phyloP scores from a whole-genome alignment of 2,888 invertebrate species.

The Drosophila recens region DNA sequence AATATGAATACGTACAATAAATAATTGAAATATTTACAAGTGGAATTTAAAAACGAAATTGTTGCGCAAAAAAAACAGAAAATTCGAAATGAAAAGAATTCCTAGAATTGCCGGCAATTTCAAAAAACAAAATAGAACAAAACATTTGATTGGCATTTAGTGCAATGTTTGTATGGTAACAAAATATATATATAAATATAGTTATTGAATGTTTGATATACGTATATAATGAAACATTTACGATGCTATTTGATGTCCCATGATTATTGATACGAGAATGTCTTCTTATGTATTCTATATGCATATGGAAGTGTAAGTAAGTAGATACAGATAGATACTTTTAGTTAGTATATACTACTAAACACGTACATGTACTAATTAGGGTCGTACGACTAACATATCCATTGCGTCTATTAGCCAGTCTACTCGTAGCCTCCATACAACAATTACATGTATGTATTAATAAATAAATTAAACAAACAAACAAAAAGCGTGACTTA shows the following conservation, averaged over 20 bases:
- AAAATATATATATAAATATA: slow-evolving; percentile 37
- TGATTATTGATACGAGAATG: slow-evolving; percentile 34
- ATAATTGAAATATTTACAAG: slow-evolving; percentile 58
- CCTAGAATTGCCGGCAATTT: slow-evolving; percentile 54
- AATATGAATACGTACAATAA: slow-evolving; percentile 48
- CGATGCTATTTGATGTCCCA: slow-evolving; percentile 53
- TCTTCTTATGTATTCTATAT: slow-evolving; percentile 4
- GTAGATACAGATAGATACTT: background rate
- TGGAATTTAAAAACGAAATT: slow-evolving; percentile 53
- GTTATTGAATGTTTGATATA: slow-evolving; percentile 75
- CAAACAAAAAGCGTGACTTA: slow-evolving; percentile 54
- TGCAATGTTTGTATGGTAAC: slow-evolving; percentile 58
- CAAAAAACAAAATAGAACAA: slow-evolving; percentile 33
- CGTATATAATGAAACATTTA: slow-evolving; percentile 61
- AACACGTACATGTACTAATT: slow-evolving; percentile 6
- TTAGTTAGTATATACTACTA: slow-evolving; percentile 9
- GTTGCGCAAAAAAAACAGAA: slow-evolving; percentile 30
- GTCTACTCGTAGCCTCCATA: slow-evolving; percentile 33
- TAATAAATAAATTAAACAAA: slow-evolving; percentile 7
- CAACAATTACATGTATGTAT: background rate
- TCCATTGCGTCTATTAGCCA: slow-evolving; percentile 74
- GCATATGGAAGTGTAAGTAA: slow-evolving; percentile 8
- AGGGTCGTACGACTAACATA: slow-evolving; percentile 60
- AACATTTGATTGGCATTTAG: slow-evolving; percentile 63
- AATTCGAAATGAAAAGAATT: slow-evolving; percentile 34